A percentile compares a stretch with the other conserved stretches of the same genome.
phyloP scores from a whole-genome alignment of 2,888 invertebrate genomes.

The Platycheirus albimanus region DNA sequence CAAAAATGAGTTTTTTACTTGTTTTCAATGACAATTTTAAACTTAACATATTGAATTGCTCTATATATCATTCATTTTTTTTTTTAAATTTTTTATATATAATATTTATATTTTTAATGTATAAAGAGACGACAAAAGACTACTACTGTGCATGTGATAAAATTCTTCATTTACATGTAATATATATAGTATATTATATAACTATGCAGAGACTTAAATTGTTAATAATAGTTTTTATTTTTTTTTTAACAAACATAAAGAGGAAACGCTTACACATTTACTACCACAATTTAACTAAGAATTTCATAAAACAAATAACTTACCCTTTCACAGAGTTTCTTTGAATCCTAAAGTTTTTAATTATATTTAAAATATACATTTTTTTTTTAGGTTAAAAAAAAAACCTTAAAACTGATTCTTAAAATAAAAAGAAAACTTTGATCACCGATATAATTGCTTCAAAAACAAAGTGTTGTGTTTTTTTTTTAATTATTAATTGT shows the following conservation, averaged over 20 bases:
- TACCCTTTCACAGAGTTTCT: constrained; percentile 57
- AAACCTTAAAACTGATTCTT: constrained; percentile 61
- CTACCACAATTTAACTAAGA: constrained; percentile 60
- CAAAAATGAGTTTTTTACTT: background rate
- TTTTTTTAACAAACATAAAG: constrained; percentile 43
- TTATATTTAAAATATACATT: constrained; percentile 1
- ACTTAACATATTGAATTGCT: constrained; percentile 7
- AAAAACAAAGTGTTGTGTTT: constrained; percentile 57
- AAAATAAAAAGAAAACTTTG: constrained; percentile 68
- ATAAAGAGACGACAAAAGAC: constrained; percentile 55
- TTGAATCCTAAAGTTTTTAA: constrained; percentile 56
- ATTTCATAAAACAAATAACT: constrained; percentile 50
- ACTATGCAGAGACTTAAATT: constrained; percentile 45
- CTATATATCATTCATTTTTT: constrained; percentile 4
- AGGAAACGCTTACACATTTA: constrained; percentile 54
- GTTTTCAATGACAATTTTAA: constrained; percentile 6
- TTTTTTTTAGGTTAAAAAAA: constrained; percentile 18
- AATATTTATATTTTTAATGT: no score
- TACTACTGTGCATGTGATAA: constrained; percentile 64
- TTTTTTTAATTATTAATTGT: constrained; percentile 13
- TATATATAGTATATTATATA: no score
- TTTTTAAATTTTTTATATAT: constrained; percentile 17
- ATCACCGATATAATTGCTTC: constrained; percentile 67
- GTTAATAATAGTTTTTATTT: constrained; percentile 22
- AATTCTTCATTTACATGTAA: constrained; percentile 32